These are phyloP conservation scores for Montipora foliosa DNA, from an alignment of 64 coral and sea anemone species.

Conservation along the genomic window DNA sequence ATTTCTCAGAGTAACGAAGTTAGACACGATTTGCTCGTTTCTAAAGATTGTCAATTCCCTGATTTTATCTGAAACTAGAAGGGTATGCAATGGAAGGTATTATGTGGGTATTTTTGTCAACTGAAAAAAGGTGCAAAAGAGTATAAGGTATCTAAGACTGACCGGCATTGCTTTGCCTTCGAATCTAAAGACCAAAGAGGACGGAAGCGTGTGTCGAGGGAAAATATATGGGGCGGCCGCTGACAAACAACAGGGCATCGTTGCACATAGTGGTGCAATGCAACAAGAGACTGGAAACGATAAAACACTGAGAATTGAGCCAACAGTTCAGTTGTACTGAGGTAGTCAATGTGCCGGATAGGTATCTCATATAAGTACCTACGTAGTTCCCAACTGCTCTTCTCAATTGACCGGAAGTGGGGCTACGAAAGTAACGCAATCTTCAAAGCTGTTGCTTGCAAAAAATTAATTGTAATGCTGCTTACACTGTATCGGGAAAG, in stretches of 20 bases:
- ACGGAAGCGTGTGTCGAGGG: conserved; percentile 55
- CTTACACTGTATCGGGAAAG: neutral
- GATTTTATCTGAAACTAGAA: neutral
- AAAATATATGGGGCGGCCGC: conserved; percentile 80
- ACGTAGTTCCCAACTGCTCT: no score
- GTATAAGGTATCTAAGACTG: neutral
- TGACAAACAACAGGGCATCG: conserved; percentile 26
- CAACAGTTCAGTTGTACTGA: neutral
- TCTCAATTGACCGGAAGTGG: neutral
- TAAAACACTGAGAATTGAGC: neutral
- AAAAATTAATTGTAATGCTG: neutral
- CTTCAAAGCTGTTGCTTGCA: neutral
- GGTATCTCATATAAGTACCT: no score
- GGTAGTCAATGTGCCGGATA: no score
- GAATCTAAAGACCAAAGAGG: conserved; percentile 84
- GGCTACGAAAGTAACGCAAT: neutral
- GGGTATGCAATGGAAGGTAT: neutral
- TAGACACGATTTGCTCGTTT: neutral
- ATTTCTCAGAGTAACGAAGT: neutral
- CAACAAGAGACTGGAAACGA: conserved; percentile 11
- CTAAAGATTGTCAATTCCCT: neutral
- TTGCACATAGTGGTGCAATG: conserved; percentile 78
- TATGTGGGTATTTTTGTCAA: neutral
- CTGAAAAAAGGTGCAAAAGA: neutral
- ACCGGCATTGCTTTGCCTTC: conserved; percentile 81